Evolutionary conservation across 2,888 invertebrate species (phyloP).

Genomic region (Tolmerus cingulatus): DNA sequence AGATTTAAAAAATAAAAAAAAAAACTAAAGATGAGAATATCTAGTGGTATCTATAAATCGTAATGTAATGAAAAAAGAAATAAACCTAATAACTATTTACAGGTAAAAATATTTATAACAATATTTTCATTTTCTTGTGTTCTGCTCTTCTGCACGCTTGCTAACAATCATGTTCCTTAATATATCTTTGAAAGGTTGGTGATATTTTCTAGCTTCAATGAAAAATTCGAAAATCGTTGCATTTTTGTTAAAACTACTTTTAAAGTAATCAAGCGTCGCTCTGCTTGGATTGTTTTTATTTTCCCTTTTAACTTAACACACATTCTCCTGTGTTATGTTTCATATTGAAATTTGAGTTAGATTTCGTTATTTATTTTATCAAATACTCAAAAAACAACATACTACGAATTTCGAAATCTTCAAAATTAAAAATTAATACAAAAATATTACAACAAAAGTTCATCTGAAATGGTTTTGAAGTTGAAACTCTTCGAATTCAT

Average conservation of each 20-base stretch:
- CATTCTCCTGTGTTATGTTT: not conserved
- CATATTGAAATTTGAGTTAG: not conserved
- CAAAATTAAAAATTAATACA: not conserved
- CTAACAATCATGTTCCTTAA: not conserved
- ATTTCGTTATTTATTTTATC: not conserved
- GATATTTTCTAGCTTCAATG: not conserved
- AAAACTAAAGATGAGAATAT: not conserved
- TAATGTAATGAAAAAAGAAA: not conserved
- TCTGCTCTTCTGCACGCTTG: not conserved
- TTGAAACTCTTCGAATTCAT: not conserved
- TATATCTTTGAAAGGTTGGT: not conserved
- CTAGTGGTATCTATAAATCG: not conserved
- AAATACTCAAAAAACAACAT: not conserved
- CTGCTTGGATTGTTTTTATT: not conserved
- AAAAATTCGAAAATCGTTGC: conserved; percentile 1
- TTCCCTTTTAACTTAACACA: not conserved
- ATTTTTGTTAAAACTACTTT: not conserved
- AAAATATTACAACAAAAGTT: not conserved
- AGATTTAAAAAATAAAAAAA: not conserved
- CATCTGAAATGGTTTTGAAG: not conserved
- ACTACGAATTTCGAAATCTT: not conserved
- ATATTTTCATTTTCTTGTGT: conserved; percentile 1
- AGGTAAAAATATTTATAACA: conserved; percentile 31
- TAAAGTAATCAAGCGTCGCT: conserved; percentile 2
- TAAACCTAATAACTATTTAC: conserved; percentile 5